A percentile compares a stretch with the other conserved stretches of the same genome.
phyloP scores from a whole-genome alignment of 2,113 vertebrate species.

The Varanus salvator region DNA sequence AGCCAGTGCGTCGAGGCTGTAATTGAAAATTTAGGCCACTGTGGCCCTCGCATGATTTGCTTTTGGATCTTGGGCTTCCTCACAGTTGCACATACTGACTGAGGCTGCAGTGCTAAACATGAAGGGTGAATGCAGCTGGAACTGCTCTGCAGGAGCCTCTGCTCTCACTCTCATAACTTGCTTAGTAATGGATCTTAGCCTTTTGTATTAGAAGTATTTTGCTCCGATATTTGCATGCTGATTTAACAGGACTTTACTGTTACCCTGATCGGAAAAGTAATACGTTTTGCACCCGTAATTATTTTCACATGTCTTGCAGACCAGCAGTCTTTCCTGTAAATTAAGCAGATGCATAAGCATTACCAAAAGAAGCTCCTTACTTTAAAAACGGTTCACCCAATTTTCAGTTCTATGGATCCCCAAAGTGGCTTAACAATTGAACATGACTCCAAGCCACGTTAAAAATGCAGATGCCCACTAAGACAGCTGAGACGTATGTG shows the following conservation, averaged over 20 bases:
- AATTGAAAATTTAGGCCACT: background rate
- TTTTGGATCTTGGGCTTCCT: background rate
- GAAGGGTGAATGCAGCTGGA: background rate
- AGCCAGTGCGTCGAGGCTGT: background rate
- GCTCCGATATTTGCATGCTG: background rate
- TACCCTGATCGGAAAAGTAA: background rate
- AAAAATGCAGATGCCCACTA: background rate
- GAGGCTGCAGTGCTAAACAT: too few relatives aligned
- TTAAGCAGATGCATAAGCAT: background rate
- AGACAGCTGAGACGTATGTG: background rate
- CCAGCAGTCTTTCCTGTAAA: background rate
- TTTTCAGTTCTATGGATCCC: background rate
- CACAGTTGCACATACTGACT: background rate
- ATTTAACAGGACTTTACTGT: background rate
- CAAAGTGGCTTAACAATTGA: background rate
- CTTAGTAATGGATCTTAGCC: background rate
- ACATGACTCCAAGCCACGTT: background rate
- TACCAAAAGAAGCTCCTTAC: background rate
- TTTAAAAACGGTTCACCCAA: background rate
- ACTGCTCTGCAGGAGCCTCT: background rate
- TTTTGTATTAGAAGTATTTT: background rate
- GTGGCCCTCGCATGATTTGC: background rate
- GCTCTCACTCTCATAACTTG: background rate
- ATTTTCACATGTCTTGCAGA: fast-evolving
- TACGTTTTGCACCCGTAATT: background rate